Percentiles rank a stretch among this genome's conserved stretches.
phyloP scores from a whole-genome alignment of 2,888 invertebrate genomes.

The Ptilodon capucinus region DNA sequence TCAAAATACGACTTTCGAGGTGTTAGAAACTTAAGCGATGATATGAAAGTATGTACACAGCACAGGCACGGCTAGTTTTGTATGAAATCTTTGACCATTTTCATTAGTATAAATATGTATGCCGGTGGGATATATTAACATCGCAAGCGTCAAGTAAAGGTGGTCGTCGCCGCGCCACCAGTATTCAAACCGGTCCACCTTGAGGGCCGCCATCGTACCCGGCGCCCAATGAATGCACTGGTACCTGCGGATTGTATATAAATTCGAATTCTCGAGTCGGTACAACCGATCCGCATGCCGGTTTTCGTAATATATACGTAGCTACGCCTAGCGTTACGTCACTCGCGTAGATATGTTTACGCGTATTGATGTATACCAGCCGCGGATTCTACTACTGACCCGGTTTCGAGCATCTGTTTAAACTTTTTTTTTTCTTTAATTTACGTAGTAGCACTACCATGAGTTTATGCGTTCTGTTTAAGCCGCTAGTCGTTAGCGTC shows the following conservation, averaged over 20 bases:
- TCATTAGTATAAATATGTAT: constrained; percentile 24
- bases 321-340: constrained; percentile 60
- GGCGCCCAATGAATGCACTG: constrained; percentile 48
- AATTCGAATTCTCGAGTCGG: constrained; percentile 53
- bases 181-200: constrained; percentile 66
- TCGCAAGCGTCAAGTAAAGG: constrained; percentile 46
- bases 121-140: constrained; percentile 29
- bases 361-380: constrained; percentile 63
- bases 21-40: too few relatives aligned
- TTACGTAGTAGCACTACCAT: too few relatives aligned
- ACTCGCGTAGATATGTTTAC: constrained; percentile 63
- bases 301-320: constrained; percentile 66
- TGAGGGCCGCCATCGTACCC: constrained; percentile 57
- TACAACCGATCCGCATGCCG: constrained; percentile 36
- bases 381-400: constrained; percentile 73
- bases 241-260: constrained; percentile 56
- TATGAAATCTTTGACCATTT: too few relatives aligned
- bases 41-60: too few relatives aligned
- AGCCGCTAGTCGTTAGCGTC: too few relatives aligned
- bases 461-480: too few relatives aligned
- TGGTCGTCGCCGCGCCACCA: constrained; percentile 49
- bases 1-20: too few relatives aligned
- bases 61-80: too few relatives aligned
- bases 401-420: constrained; percentile 65
- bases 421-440: constrained; percentile 59